Evolutionary conservation across 2,113 vertebrate species (phyloP), one percentile per base, ranked within the genome.

Genomic region (Empidonax alnorum): DNA sequence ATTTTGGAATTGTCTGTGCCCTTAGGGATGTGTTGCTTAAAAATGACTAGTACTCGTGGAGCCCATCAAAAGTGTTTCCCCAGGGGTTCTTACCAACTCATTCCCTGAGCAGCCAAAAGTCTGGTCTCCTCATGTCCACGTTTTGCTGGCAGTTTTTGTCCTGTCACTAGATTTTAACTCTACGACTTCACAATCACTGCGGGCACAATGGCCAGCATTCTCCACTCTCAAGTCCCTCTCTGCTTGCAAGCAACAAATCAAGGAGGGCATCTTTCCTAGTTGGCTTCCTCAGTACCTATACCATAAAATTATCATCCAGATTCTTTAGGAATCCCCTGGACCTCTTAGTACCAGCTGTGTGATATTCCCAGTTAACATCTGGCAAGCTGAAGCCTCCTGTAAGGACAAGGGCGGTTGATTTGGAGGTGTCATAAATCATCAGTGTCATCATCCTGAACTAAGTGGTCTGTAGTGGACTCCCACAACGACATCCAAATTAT

Each of bases 121-220:
- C 69, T 74, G 19, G 33, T 61, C 10, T 67, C 61, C 46, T 67
- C 5, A 2, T 25, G 19, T 15, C 28, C 53, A n/a, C 6, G 24
- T 41, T 67, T 39, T 1, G 0, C 14, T 61, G 49, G n/a, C 16
- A 5, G 7, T 67, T 61, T 46, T 6, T 8, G 11, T 52, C 28
- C 27, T 52, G 22, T 52, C 22, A 11, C 28, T 24, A 39, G 30
- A 6, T 68, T 68, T 61, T 53, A 25, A 75, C 19, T 61, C 0
- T 0, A 12, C 53, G 41, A 2, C 44, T 82, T n/a, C 0, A 0
- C 39, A 39, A 16, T 11, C 50, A 17, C 52, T n/a, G 30, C 35
- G 46, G 44, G n/a, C 39, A 25, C 1, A 0, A 6, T 12, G 46
- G 24, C 4, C n/a, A 22, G 16, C 30, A 18, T 1, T 46, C 33